Conservation (phyloP, 2,797 vertebrate species). For the Cuniculus paca region DNA sequence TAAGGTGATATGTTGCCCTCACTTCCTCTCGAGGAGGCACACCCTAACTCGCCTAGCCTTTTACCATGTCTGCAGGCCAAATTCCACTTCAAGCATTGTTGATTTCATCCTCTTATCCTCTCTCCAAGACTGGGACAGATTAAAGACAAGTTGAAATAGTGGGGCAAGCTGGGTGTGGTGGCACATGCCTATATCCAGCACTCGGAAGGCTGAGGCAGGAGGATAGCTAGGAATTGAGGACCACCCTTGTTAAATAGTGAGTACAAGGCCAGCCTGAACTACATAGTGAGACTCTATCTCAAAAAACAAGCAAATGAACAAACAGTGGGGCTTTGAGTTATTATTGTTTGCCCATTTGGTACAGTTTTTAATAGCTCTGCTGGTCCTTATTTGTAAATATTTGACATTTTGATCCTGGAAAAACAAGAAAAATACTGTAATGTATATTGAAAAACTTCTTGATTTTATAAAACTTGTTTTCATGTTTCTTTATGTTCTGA, state of each 20-base stretch:
- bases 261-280: neutral
- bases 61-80: conserved; percentile 68
- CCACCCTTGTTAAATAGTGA: neutral
- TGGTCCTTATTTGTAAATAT: neutral
- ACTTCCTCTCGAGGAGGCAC: conserved; percentile 80
- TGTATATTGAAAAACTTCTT: neutral
- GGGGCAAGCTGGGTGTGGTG: neutral
- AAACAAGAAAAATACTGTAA: conserved; percentile 4
- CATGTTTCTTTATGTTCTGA: neutral
- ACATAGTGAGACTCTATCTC: neutral
- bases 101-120: conserved; percentile 31
- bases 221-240: neutral
- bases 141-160: conserved; percentile 23
- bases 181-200: neutral
- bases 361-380: neutral
- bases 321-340: neutral
- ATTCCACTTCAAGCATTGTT: neutral
- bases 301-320: neutral
- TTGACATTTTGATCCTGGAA: conserved; percentile 22
- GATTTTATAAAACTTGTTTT: conserved; percentile 50
- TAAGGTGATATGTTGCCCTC: conserved; percentile 74
- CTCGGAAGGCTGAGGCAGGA: neutral
- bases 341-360: neutral
- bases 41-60: conserved; percentile 53
- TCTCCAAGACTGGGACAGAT: neutral